Conservation (phyloP, 2,888 invertebrate species). For the Drosophila engyochracea region DNA sequence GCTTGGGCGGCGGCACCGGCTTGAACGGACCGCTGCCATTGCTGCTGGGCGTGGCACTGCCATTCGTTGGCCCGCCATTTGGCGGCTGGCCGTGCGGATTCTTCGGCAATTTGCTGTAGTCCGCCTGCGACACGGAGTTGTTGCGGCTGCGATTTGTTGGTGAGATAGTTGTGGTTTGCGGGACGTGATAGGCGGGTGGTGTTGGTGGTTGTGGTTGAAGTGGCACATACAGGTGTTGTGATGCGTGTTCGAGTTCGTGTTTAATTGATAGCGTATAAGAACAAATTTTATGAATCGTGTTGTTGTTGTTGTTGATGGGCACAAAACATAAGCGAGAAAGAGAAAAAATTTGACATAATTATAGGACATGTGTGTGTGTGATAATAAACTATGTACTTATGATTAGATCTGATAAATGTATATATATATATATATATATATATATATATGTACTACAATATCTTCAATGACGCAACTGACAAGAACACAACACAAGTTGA, state of each 20-base stretch:
- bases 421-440: neutral
- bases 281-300: conserved; percentile 33
- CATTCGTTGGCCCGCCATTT: conserved; percentile 74
- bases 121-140: conserved; percentile 88
- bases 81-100: conserved; percentile 82
- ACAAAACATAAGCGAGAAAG: conserved; percentile 73
- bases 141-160: conserved; percentile 85
- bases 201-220: conserved; percentile 24
- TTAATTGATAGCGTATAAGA: conserved; percentile 28
- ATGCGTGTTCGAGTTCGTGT: conserved; percentile 25
- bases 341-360: conserved; percentile 62
- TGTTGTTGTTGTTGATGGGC: conserved; percentile 29
- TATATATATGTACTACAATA: neutral
- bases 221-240: conserved; percentile 30
- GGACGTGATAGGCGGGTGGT: conserved; percentile 32
- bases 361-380: conserved; percentile 55
- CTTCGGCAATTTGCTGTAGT: conserved; percentile 86
- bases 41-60: conserved; percentile 76
- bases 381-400: conserved; percentile 19
- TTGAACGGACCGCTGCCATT: conserved; percentile 88
- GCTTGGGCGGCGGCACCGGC: conserved; percentile 96
- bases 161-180: conserved; percentile 15
- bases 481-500: conserved; percentile 25
- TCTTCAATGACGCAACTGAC: conserved; percentile 9
- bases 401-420: conserved; percentile 17